These are phyloP conservation scores for Bombus huntii DNA, from an alignment of 1,140 invertebrate genomes.

Conservation along the genomic window DNA sequence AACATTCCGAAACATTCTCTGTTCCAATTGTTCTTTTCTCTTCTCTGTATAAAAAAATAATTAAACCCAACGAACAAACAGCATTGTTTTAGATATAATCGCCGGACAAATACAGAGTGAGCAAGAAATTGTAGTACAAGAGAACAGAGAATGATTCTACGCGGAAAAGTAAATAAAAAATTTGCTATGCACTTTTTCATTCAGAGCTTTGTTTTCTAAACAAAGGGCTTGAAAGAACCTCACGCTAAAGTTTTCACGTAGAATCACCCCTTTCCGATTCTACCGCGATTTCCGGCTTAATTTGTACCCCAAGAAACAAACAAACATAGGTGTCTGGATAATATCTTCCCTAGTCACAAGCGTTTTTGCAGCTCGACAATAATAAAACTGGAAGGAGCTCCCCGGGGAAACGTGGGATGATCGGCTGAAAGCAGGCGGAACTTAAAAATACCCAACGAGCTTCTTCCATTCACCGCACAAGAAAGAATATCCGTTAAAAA, in stretches of 20 bases:
- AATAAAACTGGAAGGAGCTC: background rate
- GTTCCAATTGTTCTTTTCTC: background rate
- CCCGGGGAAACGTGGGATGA: background rate
- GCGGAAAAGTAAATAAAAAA: background rate
- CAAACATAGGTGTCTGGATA: background rate
- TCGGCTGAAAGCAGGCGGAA: background rate
- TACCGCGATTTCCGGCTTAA: background rate
- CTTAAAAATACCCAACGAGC: constrained; percentile 1
- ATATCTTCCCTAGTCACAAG: background rate
- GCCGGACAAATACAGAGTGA: background rate
- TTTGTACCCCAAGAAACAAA: background rate
- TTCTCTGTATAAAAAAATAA: background rate
- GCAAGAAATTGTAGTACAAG: background rate
- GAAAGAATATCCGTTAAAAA: background rate
- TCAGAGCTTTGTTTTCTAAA: background rate
- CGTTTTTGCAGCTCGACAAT: background rate
- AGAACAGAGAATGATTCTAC: background rate
- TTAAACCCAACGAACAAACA: background rate
- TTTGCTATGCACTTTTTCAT: background rate
- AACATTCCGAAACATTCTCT: background rate
- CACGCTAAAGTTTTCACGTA: background rate
- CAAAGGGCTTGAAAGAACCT: background rate
- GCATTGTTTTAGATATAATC: background rate
- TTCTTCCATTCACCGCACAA: background rate
- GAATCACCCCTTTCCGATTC: background rate